Conservation (phyloP, 2,113 vertebrate genomes). For the Prietella phreatophila region DNA sequence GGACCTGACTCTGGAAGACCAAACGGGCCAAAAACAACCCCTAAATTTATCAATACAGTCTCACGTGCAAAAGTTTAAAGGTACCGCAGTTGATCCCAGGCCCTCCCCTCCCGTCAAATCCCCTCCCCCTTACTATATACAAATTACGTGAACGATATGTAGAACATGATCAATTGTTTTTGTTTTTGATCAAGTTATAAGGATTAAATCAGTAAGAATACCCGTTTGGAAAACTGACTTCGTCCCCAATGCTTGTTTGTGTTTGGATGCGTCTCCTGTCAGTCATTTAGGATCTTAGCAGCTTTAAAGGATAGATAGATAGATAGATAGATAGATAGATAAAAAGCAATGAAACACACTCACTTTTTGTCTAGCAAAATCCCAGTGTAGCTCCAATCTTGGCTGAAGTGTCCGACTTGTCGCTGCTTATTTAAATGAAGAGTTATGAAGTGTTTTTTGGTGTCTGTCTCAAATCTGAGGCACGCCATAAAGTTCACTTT, state of each 20-base stretch:
- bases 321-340: too few relatives aligned
- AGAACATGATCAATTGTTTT: background rate
- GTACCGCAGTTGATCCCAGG: background rate
- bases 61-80: background rate
- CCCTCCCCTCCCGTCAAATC: too few relatives aligned
- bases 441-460: background rate
- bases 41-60: too few relatives aligned
- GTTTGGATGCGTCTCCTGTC: background rate
- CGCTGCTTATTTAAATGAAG: background rate
- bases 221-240: background rate
- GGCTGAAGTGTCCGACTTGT: background rate
- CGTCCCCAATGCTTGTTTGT: background rate
- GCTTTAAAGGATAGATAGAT: too few relatives aligned
- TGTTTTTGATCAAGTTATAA: background rate
- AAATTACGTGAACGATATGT: background rate
- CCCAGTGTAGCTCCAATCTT: too few relatives aligned
- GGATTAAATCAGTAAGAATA: background rate
- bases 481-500: background rate
- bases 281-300: background rate
- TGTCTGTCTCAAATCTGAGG: background rate
- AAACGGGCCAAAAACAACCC: background rate
- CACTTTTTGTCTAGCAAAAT: too few relatives aligned
- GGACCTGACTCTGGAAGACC: conserved; percentile 72
- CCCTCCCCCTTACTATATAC: too few relatives aligned
- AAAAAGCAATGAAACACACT: too few relatives aligned